Conservation (phyloP, 2,113 vertebrate genomes). For the Solea solea region DNA sequence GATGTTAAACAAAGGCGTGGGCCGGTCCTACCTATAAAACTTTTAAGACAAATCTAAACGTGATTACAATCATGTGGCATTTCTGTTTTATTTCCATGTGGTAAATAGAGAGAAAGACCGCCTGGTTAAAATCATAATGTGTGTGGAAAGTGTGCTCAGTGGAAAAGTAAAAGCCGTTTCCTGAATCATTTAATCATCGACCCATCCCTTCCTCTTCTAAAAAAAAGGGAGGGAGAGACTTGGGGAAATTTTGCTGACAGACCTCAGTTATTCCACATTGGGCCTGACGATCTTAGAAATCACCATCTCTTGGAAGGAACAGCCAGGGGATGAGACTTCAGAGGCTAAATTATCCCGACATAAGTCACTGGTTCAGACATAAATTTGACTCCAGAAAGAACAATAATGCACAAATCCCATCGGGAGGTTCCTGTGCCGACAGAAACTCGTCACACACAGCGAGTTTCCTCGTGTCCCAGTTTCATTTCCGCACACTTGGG, state of each 20-base stretch:
- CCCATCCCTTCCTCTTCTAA: conserved; percentile 64
- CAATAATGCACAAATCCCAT: conserved; percentile 36
- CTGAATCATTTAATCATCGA: conserved; percentile 62
- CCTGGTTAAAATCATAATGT: conserved; percentile 26
- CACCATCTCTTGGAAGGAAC: conserved; percentile 45
- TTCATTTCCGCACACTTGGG: conserved; percentile 5
- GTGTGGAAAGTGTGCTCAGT: conserved; percentile 40
- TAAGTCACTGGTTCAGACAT: conserved; percentile 50
- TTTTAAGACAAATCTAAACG: conserved; percentile 32
- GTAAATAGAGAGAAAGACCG: conserved; percentile 12
- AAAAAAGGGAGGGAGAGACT: conserved; percentile 44
- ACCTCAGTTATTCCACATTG: conserved; percentile 58
- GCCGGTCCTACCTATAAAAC: conserved; percentile 17
- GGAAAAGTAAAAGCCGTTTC: conserved; percentile 62
- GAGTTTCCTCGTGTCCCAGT: neutral
- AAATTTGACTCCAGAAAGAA: conserved; percentile 28
- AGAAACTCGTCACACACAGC: neutral
- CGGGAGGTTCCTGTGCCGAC: conserved; percentile 19
- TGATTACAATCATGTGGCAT: conserved; percentile 11
- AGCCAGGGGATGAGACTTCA: conserved; percentile 54
- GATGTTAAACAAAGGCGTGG: conserved; percentile 16
- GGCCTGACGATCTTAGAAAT: conserved; percentile 53
- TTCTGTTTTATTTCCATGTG: neutral
- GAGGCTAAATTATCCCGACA: conserved; percentile 47
- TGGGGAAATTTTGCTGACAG: conserved; percentile 45